These are phyloP conservation scores for Halocaridina rubra DNA, from an alignment of 2,888 invertebrate genomes.

Conservation along the genomic window DNA sequence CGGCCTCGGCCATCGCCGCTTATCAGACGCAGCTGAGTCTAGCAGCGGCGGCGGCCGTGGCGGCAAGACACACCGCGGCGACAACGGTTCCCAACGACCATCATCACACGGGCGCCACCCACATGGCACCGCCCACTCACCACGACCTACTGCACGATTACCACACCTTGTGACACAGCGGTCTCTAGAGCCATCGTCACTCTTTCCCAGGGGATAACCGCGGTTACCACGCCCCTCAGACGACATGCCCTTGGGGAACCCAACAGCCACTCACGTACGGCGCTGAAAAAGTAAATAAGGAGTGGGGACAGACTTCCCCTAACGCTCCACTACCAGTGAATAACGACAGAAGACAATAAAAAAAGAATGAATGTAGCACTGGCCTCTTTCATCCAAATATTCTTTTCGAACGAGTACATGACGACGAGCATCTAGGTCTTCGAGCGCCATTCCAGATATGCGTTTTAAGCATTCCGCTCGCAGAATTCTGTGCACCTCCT, in stretches of 20 bases:
- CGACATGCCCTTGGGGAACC: not conserved
- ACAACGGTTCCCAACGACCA: conserved; percentile 13
- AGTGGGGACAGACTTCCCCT: too few relatives aligned
- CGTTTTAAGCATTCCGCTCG: too few relatives aligned
- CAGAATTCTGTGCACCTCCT: too few relatives aligned
- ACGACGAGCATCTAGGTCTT: too few relatives aligned
- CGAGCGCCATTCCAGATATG: too few relatives aligned
- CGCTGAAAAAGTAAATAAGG: too few relatives aligned
- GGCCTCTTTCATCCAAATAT: too few relatives aligned
- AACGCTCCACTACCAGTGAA: too few relatives aligned
- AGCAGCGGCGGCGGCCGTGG: conserved; percentile 59
- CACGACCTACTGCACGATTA: conserved; percentile 63
- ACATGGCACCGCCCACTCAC: conserved; percentile 47
- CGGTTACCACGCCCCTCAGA: not conserved
- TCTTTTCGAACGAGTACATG: too few relatives aligned
- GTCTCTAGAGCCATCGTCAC: conserved; percentile 31
- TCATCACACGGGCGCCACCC: conserved; percentile 6
- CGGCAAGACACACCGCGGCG: conserved; percentile 35
- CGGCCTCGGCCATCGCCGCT: conserved; percentile 62
- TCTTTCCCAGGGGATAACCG: conserved; percentile 17
- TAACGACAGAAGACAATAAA: too few relatives aligned
- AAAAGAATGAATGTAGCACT: too few relatives aligned
- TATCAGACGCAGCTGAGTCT: conserved; percentile 61
- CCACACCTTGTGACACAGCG: conserved; percentile 62
- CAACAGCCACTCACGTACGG: too few relatives aligned